A percentile compares a stretch with the other conserved stretches of the same genome.
Evolutionary conservation across 2,888 invertebrate genomes (phyloP).

Genomic region (Drosophila recens): DNA sequence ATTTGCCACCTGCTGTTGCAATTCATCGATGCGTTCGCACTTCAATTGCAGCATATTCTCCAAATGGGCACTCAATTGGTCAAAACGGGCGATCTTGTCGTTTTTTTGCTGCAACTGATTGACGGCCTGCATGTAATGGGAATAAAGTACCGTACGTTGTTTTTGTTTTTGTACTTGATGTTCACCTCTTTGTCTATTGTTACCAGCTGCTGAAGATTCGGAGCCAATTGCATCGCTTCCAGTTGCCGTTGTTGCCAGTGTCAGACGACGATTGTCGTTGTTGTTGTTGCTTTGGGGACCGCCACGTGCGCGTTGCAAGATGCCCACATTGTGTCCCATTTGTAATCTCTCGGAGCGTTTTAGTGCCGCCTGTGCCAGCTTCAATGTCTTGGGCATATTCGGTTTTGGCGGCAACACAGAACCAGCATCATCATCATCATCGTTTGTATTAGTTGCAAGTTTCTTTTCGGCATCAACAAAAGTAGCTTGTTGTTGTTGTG

Average conservation of each 20-base stretch:
- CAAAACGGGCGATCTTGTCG: conserved; percentile 38
- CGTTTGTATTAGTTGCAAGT: neutral
- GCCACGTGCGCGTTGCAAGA: neutral
- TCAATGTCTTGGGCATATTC: conserved; percentile 13
- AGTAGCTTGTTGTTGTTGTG: neutral
- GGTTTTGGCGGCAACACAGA: neutral
- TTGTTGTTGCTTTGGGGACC: neutral
- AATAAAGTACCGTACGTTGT: conserved; percentile 68
- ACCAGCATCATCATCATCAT: neutral
- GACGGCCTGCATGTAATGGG: conserved; percentile 63
- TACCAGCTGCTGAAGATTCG: neutral
- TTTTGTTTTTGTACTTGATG: conserved; percentile 49
- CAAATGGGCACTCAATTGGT: conserved; percentile 63
- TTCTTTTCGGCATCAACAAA: neutral
- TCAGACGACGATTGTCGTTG: neutral
- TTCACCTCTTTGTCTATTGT: conserved; percentile 33
- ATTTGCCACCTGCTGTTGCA: conserved; percentile 37
- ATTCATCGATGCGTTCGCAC: conserved; percentile 67
- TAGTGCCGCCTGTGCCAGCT: conserved; percentile 2
- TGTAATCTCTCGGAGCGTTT: conserved; percentile 9
- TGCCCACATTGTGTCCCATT: neutral
- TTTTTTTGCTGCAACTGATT: conserved; percentile 54
- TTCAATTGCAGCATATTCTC: conserved; percentile 72
- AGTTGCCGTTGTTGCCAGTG: neutral
- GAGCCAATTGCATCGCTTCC: neutral